Evolutionary conservation across 2,888 invertebrate genomes (phyloP).

Genomic region (Phalangium opilio): DNA sequence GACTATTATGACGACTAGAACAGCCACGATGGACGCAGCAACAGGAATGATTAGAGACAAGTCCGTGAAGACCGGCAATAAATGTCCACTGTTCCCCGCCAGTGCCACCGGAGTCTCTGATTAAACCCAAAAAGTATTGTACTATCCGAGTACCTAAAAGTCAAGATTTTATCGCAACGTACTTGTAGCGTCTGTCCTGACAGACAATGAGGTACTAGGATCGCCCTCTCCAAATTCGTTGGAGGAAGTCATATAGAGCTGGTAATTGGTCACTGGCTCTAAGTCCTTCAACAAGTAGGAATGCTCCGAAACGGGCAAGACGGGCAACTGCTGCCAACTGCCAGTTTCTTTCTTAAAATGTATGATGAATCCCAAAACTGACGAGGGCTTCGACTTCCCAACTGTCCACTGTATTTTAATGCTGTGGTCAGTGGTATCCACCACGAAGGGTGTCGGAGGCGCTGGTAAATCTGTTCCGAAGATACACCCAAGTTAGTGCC

Average conservation of each 20-base stretch:
- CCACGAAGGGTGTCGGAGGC: conserved; percentile 19
- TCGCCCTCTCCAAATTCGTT: conserved; percentile 16
- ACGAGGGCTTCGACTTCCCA: too few relatives aligned
- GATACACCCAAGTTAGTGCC: too few relatives aligned
- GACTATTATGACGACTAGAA: conserved; percentile 12
- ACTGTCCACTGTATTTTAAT: conserved; percentile 19
- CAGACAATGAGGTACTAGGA: conserved; percentile 14
- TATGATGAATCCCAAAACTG: conserved; percentile 10
- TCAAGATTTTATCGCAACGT: too few relatives aligned
- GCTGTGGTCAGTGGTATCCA: conserved; percentile 14
- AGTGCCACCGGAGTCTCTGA: too few relatives aligned
- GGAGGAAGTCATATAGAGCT: conserved; percentile 15
- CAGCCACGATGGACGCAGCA: conserved; percentile 11
- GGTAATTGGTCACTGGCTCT: conserved; percentile 13
- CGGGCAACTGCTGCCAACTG: conserved; percentile 14
- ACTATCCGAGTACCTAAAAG: too few relatives aligned
- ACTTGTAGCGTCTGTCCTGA: conserved; percentile 8
- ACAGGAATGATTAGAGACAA: conserved; percentile 14
- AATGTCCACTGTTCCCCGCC: too few relatives aligned
- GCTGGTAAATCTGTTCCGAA: conserved; percentile 20
- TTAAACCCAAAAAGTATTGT: too few relatives aligned
- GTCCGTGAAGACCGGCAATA: conserved; percentile 4
- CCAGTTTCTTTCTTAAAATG: conserved; percentile 14
- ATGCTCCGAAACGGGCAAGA: conserved; percentile 13
- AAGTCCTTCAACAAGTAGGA: conserved; percentile 13